A percentile compares a stretch with the other conserved stretches of the same genome.
These are phyloP conservation scores for Drosophila cardini DNA, from an alignment of 1,140 invertebrate genomes.

Conservation along the genomic window DNA sequence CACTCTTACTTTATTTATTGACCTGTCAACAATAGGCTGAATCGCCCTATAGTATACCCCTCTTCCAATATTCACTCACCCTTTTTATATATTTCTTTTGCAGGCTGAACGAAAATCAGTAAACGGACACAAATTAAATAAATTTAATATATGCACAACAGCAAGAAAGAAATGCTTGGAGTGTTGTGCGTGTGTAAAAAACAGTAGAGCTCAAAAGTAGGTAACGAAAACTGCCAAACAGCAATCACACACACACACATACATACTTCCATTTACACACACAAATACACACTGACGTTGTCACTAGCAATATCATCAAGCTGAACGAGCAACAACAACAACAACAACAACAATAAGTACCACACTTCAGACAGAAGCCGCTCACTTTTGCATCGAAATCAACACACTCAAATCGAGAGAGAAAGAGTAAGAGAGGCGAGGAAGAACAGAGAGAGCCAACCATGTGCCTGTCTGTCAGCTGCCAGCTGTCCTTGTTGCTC, in stretches of 20 bases:
- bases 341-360: constrained; percentile 5
- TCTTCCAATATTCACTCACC: neutral
- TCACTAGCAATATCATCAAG: constrained; percentile 14
- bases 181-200: constrained; percentile 31
- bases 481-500: constrained; percentile 50
- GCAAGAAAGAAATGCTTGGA: constrained; percentile 40
- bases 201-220: constrained; percentile 35
- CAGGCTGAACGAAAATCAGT: constrained; percentile 30
- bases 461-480: constrained; percentile 63
- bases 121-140: constrained; percentile 50
- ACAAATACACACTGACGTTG: constrained; percentile 11
- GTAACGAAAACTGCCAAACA: constrained; percentile 33
- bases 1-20: constrained; percentile 63
- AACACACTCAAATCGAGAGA: neutral
- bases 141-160: constrained; percentile 52
- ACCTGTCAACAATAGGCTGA: constrained; percentile 67
- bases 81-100: constrained; percentile 19
- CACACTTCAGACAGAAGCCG: constrained; percentile 19
- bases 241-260: neutral
- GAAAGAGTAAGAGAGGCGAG: no score
- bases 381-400: constrained; percentile 5
- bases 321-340: constrained; percentile 14
- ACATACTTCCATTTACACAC: neutral
- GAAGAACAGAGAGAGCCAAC: constrained; percentile 39
- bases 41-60: neutral